phyloP scores from a whole-genome alignment of 2,888 invertebrate species.

The Synergus umbraculus region DNA sequence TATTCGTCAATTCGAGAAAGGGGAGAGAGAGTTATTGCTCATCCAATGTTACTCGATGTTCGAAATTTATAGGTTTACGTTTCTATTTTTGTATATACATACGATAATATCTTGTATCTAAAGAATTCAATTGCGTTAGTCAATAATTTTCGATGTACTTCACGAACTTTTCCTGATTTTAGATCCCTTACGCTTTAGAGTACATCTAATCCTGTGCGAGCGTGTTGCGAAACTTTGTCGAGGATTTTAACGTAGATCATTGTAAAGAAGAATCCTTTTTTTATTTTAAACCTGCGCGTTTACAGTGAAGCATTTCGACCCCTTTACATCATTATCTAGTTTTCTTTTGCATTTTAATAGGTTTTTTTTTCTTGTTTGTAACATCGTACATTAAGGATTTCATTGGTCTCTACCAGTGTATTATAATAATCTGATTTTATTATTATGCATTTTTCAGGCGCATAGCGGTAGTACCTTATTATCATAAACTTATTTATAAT shows the following conservation, averaged over 20 bases:
- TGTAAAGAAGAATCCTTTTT: slow-evolving; percentile 48
- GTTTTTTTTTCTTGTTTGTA: slow-evolving; percentile 44
- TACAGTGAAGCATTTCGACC: slow-evolving; percentile 13
- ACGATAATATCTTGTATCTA: slow-evolving; percentile 51
- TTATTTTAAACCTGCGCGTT: slow-evolving; percentile 29
- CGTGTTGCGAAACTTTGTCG: slow-evolving; percentile 36
- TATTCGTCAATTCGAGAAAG: slow-evolving; percentile 47
- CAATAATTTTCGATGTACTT: slow-evolving; percentile 28
- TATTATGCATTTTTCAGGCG: slow-evolving; percentile 64
- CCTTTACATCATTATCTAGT: slow-evolving; percentile 33
- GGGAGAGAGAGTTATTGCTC: slow-evolving; percentile 31
- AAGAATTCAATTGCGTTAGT: slow-evolving; percentile 33
- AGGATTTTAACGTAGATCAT: slow-evolving; percentile 39
- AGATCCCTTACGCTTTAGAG: slow-evolving; percentile 52
- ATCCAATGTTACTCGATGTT: slow-evolving; percentile 34
- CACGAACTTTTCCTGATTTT: slow-evolving; percentile 48
- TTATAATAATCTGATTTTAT: slow-evolving; percentile 51
- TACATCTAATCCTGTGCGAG: slow-evolving; percentile 49
- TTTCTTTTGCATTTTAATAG: slow-evolving; percentile 38
- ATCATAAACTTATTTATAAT: slow-evolving; percentile 69
- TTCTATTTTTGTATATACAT: slow-evolving; percentile 64
- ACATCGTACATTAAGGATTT: slow-evolving; percentile 34
- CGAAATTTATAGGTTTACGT: slow-evolving; percentile 60
- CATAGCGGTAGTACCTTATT: slow-evolving; percentile 62
- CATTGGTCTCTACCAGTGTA: slow-evolving; percentile 32